These are phyloP conservation scores for Anoplopoma fimbria DNA, from an alignment of 2,113 vertebrate genomes.

Conservation along the genomic window DNA sequence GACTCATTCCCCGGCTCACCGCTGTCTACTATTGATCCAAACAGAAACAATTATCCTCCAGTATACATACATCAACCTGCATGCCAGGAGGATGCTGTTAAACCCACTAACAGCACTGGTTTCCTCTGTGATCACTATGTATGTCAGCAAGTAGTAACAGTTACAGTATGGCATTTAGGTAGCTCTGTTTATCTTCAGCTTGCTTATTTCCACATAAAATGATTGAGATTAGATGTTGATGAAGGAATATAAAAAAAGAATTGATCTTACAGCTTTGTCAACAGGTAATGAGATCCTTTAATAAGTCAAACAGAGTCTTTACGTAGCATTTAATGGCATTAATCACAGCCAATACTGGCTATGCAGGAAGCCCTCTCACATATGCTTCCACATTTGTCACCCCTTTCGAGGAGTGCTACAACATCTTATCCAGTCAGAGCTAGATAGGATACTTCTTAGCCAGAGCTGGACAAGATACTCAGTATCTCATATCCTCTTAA, in stretches of 20 bases:
- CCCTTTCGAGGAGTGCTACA: neutral
- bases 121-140: neutral
- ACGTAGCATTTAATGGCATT: neutral
- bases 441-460: neutral
- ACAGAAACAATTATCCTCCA: slow-evolving; percentile 57
- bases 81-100: slow-evolving; percentile 33
- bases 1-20: slow-evolving; percentile 16
- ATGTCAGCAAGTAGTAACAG: neutral
- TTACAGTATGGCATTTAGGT: neutral
- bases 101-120: slow-evolving; percentile 7
- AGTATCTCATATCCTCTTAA: slow-evolving; percentile 15
- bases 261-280: slow-evolving; percentile 1
- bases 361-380: neutral
- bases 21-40: slow-evolving; percentile 74
- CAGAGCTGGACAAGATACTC: neutral
- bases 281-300: slow-evolving; percentile 21
- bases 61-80: slow-evolving; percentile 50
- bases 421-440: neutral
- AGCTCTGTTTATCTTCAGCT: neutral
- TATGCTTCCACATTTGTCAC: slow-evolving; percentile 1
- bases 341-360: slow-evolving; percentile 9
- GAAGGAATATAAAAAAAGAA: neutral
- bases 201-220: neutral
- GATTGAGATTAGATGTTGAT: slow-evolving; percentile 1
- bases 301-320: slow-evolving; percentile 1